phyloP scores from a whole-genome alignment of 2,113 vertebrate species.

The Atlantisia rogersi region DNA sequence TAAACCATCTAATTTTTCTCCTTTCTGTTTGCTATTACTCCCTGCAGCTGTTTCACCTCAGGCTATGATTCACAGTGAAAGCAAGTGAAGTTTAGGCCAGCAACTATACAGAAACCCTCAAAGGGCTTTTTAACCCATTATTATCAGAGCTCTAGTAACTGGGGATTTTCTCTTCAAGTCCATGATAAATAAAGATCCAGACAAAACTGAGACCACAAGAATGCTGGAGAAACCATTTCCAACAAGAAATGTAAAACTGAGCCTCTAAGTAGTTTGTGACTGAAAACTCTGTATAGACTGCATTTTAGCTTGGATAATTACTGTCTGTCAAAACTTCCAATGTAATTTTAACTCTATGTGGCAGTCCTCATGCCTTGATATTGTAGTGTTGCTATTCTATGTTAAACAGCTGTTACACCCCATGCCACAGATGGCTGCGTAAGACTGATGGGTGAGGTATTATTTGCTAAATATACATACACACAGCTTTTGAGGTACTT shows the following conservation, averaged over 20 bases:
- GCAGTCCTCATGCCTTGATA: not conserved
- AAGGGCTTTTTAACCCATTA: conserved; percentile 7
- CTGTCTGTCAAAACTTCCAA: not conserved
- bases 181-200: not conserved
- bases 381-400: not conserved
- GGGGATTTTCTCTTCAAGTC: not conserved
- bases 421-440: not conserved
- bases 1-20: not conserved
- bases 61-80: not conserved
- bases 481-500: not conserved
- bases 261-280: not conserved
- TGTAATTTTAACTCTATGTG: not conserved
- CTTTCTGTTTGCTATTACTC: not conserved
- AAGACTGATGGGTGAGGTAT: not conserved
- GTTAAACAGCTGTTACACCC: conserved; percentile 12
- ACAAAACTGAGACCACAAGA: not conserved
- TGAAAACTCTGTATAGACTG: not conserved
- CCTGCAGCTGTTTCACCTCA: conserved; percentile 24
- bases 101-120: not conserved
- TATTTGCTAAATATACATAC: not conserved
- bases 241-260: not conserved
- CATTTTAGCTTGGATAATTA: not conserved
- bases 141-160: not conserved
- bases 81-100: not conserved
- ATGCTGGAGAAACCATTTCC: not conserved